Conservation (phyloP, 2,888 invertebrate genomes). For the Apodemia mormo region DNA sequence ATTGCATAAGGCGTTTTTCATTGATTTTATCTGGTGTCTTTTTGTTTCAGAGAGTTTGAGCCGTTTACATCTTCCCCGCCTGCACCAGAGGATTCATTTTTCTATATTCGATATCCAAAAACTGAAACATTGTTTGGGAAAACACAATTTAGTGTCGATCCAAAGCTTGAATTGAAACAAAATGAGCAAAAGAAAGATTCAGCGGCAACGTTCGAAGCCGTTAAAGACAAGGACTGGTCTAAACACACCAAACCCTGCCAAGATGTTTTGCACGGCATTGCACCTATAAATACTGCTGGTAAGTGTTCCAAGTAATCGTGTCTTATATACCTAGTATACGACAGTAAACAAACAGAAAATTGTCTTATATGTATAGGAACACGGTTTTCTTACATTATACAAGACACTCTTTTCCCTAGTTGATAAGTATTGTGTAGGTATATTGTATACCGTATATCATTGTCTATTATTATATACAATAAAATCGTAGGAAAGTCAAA, state of each 20-base stretch:
- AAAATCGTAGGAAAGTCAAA: too few species aligned
- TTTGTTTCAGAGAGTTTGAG: slow-evolving; percentile 69
- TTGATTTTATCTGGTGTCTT: background rate
- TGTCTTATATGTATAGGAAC: too few species aligned
- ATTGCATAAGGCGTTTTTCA: background rate
- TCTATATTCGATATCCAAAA: slow-evolving; percentile 85
- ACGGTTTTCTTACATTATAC: too few species aligned
- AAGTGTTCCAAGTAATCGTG: slow-evolving; percentile 39
- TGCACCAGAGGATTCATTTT: slow-evolving; percentile 87
- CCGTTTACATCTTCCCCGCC: slow-evolving; percentile 84
- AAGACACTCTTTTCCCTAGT: too few species aligned
- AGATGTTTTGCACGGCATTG: slow-evolving; percentile 79
- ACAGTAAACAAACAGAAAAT: too few species aligned
- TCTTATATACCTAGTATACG: background rate
- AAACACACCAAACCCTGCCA: slow-evolving; percentile 87
- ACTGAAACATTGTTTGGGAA: slow-evolving; percentile 63
- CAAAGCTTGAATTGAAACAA: slow-evolving; percentile 42
- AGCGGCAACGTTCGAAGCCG: slow-evolving; percentile 48
- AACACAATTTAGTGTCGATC: slow-evolving; percentile 48
- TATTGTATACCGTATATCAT: too few species aligned
- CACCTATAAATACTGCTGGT: slow-evolving; percentile 70
- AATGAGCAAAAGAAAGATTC: slow-evolving; percentile 53
- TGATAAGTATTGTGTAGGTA: too few species aligned
- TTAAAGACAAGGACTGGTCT: slow-evolving; percentile 78
- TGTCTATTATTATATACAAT: too few species aligned